A percentile compares a stretch with the other conserved stretches of the same genome.
Evolutionary conservation across 2,888 invertebrate genomes (phyloP).

Genomic region (Parthenolecanium corni): DNA sequence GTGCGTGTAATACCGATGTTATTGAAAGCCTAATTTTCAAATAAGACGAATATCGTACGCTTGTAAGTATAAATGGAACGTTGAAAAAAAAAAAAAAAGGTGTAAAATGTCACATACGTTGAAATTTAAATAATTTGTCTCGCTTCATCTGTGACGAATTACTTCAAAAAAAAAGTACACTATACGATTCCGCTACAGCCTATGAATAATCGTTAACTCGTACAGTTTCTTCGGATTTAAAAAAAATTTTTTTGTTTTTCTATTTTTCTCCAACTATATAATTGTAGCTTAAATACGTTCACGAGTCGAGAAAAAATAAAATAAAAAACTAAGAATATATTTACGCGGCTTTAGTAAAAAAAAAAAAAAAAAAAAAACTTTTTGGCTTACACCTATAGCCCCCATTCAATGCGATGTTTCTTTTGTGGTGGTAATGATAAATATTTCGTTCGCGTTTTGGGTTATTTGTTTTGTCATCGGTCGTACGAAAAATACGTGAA

Average conservation of each 20-base stretch:
- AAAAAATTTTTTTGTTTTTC: no score
- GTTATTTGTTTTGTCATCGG: neutral
- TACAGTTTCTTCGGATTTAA: neutral
- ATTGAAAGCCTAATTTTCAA: neutral
- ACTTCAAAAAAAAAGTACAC: conserved; percentile 1
- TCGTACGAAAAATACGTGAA: neutral
- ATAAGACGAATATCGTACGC: neutral
- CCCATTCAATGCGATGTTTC: neutral
- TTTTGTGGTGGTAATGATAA: neutral
- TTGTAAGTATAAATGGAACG: neutral
- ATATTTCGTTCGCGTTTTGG: neutral
- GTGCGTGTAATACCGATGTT: neutral
- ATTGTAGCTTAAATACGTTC: neutral
- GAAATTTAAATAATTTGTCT: conserved; percentile 26
- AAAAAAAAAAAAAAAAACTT: no score
- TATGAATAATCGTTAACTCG: conserved; percentile 7
- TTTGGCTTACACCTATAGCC: neutral
- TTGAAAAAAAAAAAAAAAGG: neutral
- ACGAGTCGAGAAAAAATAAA: no score
- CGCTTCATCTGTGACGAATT: conserved; percentile 21
- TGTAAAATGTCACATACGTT: conserved; percentile 4
- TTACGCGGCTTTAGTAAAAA: no score
- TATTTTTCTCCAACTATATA: neutral
- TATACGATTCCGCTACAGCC: conserved; percentile 3
- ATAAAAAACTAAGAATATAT: no score